Base-by-base conservation (phyloP, 92 coral and sea anemone genomes). In the Porites divaricata region DNA sequence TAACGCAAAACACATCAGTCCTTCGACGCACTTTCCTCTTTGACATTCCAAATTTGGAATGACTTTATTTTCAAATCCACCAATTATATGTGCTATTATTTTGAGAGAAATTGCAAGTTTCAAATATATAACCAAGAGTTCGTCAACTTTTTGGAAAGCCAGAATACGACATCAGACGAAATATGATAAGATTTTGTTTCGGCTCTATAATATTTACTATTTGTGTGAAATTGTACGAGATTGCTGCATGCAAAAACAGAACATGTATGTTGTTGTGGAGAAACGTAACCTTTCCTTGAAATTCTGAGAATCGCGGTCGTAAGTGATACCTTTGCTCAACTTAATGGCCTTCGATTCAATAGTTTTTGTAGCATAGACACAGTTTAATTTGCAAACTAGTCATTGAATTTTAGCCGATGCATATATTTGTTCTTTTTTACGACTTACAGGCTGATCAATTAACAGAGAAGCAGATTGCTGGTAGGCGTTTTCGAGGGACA, bases 401-500 rank as follows among this genome's bases (percentile, higher is more conserved):
- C 0, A 35, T 6, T 35, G 45, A 35, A 35, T 35, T 35, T 61
- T 14, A 61, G 65, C 58, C 2, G 58, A 12, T 35, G 45, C 45
- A 35, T 15, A 66, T 2, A 1, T 9, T 8, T 2, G 48, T 45
- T 5, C 50, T 52, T 41, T 3, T 59, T 74, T 1, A 70, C 11
- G 5, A 45, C 81, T 25, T 79, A 21, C 73, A 89, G 98, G 90
- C 98, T 80, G 93, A 87, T 85, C 95, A 93, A 83, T 88, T 95
- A 13, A 93, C 98, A 81, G 98, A 95, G 66, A 97, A 95, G 56
- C 97, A 95, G 75, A 95, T 95, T 78, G 97, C 98, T 74, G 98
- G 98, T 91, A 69, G 80, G 90, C 80, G 53, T 1, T 19, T 35
- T 35, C 4, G 3, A 35, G 45, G 45, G 45, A 35, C 7, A 35